phyloP scores from a whole-genome alignment of 2,888 invertebrate species.

The Drosophila monieri region DNA sequence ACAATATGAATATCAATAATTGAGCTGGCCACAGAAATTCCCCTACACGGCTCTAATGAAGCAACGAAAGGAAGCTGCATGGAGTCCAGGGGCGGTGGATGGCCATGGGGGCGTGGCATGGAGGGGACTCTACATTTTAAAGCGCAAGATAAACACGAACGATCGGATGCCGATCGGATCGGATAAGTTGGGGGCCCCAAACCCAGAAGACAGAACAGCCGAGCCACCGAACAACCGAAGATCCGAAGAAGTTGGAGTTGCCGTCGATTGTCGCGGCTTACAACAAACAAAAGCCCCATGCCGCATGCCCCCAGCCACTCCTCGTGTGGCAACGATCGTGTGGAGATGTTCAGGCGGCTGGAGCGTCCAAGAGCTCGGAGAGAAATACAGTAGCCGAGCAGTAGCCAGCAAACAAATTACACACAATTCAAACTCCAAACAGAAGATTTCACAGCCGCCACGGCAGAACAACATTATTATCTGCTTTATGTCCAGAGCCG shows the following conservation, averaged over 20 bases:
- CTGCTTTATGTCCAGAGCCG: conserved; percentile 64
- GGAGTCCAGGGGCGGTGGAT: conserved; percentile 7
- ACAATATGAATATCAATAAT: conserved; percentile 44
- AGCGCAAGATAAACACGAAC: conserved; percentile 71
- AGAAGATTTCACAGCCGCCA: conserved; percentile 74
- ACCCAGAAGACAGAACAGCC: neutral
- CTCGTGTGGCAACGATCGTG: conserved; percentile 46
- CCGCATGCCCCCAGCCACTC: conserved; percentile 2
- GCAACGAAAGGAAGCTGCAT: conserved; percentile 39
- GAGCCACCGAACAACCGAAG: conserved; percentile 9
- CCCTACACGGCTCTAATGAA: conserved; percentile 27
- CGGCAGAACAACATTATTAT: conserved; percentile 73
- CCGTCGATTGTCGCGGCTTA: conserved; percentile 64
- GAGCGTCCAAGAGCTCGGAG: conserved; percentile 20
- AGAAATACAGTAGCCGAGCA: conserved; percentile 76
- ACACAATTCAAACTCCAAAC: conserved; percentile 80
- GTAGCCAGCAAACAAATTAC: conserved; percentile 80
- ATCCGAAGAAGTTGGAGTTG: conserved; percentile 10
- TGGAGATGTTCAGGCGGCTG: conserved; percentile 53
- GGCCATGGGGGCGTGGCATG: conserved; percentile 20
- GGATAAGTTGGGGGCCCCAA: conserved; percentile 49
- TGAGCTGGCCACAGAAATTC: conserved; percentile 20
- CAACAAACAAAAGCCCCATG: conserved; percentile 65
- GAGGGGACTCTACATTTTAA: conserved; percentile 49
- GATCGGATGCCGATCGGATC: conserved; percentile 62